Conservation (phyloP, 1,140 invertebrate species). For the Theocolax elegans region DNA sequence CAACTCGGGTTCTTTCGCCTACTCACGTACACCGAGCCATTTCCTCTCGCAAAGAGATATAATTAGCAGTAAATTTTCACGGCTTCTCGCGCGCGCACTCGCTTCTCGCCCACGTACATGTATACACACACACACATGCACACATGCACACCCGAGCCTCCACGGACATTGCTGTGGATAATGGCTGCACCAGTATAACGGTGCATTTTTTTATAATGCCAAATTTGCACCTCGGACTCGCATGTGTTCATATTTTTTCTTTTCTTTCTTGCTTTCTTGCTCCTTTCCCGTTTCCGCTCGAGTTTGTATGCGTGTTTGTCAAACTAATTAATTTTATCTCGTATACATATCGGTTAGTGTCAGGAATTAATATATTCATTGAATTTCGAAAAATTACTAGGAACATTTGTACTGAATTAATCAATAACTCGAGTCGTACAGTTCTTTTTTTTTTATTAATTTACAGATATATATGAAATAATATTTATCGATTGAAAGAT, state of each 20-base stretch:
- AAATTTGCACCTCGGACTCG: constrained; percentile 18
- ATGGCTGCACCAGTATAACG: constrained; percentile 23
- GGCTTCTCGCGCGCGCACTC: constrained; percentile 30
- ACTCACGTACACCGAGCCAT: constrained; percentile 4
- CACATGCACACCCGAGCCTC: neutral
- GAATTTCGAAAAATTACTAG: too few species aligned
- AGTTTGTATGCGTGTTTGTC: constrained; percentile 1
- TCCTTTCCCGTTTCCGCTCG: neutral
- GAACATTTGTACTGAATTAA: too few species aligned
- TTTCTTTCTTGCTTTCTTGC: neutral
- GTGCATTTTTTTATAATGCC: constrained; percentile 16
- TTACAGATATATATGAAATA: too few species aligned
- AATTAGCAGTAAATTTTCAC: constrained; percentile 48
- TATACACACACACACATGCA: neutral
- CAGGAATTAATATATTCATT: too few species aligned
- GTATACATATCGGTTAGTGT: neutral
- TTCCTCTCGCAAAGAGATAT: constrained; percentile 38
- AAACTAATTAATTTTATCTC: constrained; percentile 5
- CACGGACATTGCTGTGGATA: constrained; percentile 18
- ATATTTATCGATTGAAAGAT: too few species aligned
- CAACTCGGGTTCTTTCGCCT: constrained; percentile 17
- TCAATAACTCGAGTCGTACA: too few species aligned
- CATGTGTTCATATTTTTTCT: too few species aligned
- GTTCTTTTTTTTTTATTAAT: too few species aligned
- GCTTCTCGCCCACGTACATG: neutral